These are phyloP conservation scores for Etheostoma spectabile DNA, from an alignment of 2,113 vertebrate species.

Conservation along the genomic window DNA sequence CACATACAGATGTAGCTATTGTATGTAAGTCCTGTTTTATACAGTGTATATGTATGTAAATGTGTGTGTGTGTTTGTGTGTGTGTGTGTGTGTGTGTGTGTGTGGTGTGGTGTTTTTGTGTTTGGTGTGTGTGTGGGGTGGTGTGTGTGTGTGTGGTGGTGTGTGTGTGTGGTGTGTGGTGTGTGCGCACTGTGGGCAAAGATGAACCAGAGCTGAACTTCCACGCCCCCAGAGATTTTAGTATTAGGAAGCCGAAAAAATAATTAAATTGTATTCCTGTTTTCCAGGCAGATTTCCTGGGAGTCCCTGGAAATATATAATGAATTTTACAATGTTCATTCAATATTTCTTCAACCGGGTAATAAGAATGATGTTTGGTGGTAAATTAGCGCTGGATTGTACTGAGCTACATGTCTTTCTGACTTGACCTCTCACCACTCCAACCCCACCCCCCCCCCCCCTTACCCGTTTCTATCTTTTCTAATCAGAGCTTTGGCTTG, in stretches of 20 bases:
- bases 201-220: conserved; percentile 22
- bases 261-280: conserved; percentile 9
- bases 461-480: conserved; percentile 32
- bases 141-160: no score
- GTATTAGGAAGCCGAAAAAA: conserved; percentile 26
- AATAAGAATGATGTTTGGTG: conserved; percentile 29
- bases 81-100: no score
- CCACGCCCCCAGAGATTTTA: conserved; percentile 5
- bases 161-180: no score
- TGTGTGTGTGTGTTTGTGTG: no score
- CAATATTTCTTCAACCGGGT: conserved; percentile 6
- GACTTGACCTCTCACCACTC: background rate
- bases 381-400: conserved; percentile 16
- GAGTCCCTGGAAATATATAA: background rate
- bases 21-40: conserved; percentile 21
- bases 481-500: conserved; percentile 65
- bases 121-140: no score
- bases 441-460: no score
- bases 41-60: background rate
- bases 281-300: conserved; percentile 17
- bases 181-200: background rate
- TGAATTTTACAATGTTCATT: conserved; percentile 14
- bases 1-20: conserved; percentile 29
- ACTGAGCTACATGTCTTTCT: background rate
- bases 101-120: no score